A percentile compares a stretch with the other conserved stretches of the same genome.
Conservation (phyloP, 2,888 invertebrate genomes). For the Parascotia fuliginaria region DNA sequence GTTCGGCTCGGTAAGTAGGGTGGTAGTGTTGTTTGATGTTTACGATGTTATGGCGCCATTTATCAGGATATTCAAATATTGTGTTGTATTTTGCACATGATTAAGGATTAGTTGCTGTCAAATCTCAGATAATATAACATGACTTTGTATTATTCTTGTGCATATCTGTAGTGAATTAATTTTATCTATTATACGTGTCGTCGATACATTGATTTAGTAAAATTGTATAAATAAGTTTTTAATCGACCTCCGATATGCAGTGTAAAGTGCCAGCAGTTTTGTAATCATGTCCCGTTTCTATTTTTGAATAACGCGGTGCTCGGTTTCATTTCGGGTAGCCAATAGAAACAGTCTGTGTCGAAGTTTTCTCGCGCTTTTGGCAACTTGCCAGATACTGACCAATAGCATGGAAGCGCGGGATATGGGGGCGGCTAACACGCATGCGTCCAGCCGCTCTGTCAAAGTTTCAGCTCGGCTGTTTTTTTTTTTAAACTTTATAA, state of each 20-base stretch:
- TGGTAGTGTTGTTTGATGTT: constrained; percentile 64
- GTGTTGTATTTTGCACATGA: constrained; percentile 16
- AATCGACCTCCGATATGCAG: constrained; percentile 21
- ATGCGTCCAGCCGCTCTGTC: constrained; percentile 49
- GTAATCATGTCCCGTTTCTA: constrained; percentile 70
- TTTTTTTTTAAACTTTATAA: constrained; percentile 56
- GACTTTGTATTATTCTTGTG: background rate
- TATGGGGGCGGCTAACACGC: constrained; percentile 64
- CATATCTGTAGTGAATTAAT: background rate
- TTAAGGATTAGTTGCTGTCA: background rate
- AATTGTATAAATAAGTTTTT: constrained; percentile 26
- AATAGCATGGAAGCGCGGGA: constrained; percentile 69
- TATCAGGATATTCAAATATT: constrained; percentile 29
- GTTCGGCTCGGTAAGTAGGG: constrained; percentile 66
- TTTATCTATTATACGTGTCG: background rate
- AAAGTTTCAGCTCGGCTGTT: constrained; percentile 45
- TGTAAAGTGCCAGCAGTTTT: constrained; percentile 49
- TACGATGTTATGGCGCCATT: constrained; percentile 37
- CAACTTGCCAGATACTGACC: constrained; percentile 72
- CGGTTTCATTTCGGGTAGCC: constrained; percentile 74
- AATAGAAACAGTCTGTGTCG: constrained; percentile 65
- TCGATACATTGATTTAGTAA: background rate
- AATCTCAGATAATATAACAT: background rate
- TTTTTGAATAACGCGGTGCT: constrained; percentile 85
- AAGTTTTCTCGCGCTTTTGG: constrained; percentile 80